Conservation (phyloP, 2,797 vertebrate genomes). For the Amblyraja radiata region DNA sequence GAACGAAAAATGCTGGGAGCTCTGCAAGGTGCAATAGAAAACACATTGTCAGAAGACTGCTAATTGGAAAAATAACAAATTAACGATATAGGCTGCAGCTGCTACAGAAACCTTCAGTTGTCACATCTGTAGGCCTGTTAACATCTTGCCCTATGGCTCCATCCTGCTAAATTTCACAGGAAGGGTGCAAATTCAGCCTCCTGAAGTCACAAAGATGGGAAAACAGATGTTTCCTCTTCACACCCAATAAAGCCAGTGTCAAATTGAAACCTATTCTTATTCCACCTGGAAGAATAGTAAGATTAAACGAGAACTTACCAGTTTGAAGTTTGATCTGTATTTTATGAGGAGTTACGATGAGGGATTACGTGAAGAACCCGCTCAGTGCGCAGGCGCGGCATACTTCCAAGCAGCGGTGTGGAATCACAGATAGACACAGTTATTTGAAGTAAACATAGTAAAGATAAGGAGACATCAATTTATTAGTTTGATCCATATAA, state of each 20-base stretch:
- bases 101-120: neutral
- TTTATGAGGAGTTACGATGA: no score
- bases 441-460: no score
- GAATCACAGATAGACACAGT: no score
- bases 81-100: neutral
- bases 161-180: neutral
- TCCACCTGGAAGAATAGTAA: neutral
- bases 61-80: neutral
- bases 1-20: neutral
- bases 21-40: neutral
- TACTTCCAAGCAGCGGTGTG: no score
- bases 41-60: neutral
- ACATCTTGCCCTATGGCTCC: neutral
- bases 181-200: neutral
- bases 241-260: neutral
- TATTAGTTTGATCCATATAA: no score
- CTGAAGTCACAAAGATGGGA: no score
- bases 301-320: no score
- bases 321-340: no score
- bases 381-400: no score
- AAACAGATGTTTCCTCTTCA: neutral
- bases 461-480: no score
- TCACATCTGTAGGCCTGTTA: neutral
- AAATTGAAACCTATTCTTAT: neutral
- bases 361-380: no score